phyloP scores from a whole-genome alignment of 2,113 vertebrate species.

The Nycticebus coucang region DNA sequence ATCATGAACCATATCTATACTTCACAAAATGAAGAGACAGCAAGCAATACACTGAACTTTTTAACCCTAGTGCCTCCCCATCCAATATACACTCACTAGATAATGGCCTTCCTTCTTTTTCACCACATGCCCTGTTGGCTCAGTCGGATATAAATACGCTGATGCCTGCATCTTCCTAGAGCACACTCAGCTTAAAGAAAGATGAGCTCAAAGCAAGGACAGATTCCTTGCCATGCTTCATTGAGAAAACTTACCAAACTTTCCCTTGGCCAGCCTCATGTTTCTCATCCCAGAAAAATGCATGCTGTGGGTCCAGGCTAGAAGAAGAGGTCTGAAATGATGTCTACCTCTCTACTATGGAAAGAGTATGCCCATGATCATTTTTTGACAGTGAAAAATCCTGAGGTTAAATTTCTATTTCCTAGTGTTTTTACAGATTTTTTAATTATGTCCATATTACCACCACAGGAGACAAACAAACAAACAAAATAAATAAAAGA shows the following conservation, averaged over 20 bases:
- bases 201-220: background rate
- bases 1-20: background rate
- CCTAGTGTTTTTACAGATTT: conserved; percentile 74
- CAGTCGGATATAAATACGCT: conserved; percentile 33
- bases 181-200: conserved; percentile 61
- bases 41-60: background rate
- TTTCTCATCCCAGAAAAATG: conserved; percentile 62
- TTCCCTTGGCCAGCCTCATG: background rate
- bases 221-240: conserved; percentile 55
- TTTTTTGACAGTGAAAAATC: conserved; percentile 50
- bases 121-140: background rate
- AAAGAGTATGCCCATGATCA: conserved; percentile 35
- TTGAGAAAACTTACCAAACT: conserved; percentile 52
- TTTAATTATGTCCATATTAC: conserved; percentile 79
- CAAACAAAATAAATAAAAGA: background rate
- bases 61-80: conserved; percentile 10
- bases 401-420: conserved; percentile 70
- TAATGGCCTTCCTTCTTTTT: conserved; percentile 44
- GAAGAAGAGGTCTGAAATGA: background rate
- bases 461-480: conserved; percentile 46
- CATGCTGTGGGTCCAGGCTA: background rate
- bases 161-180: conserved; percentile 56
- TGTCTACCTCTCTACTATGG: conserved; percentile 10
- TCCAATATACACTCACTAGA: conserved; percentile 14
- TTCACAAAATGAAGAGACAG: conserved; percentile 30